Conservation (phyloP, 2,797 vertebrate genomes). For the Synanceia verrucosa region DNA sequence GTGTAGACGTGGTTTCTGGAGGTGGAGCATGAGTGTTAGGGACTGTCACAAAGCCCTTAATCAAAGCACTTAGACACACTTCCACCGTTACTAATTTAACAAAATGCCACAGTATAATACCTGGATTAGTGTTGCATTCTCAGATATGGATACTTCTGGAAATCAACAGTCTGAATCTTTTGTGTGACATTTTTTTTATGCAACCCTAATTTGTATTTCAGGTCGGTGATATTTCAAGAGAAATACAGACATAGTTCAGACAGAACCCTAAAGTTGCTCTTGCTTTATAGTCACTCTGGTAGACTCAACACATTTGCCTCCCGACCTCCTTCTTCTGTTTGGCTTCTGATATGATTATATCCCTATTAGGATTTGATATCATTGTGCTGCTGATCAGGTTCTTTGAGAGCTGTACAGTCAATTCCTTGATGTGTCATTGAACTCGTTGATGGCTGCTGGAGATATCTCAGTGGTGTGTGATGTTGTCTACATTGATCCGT, state of each 20-base stretch:
- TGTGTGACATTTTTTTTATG: not conserved
- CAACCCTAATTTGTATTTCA: not conserved
- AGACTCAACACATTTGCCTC: too few relatives aligned
- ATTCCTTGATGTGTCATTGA: not conserved
- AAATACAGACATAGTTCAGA: not conserved
- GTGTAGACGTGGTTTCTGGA: not conserved
- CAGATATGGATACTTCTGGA: not conserved
- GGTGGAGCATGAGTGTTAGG: slow-evolving; percentile 4
- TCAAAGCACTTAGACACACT: slow-evolving; percentile 29
- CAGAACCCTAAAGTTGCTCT: not conserved
- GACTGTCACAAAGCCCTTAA: slow-evolving; percentile 56
- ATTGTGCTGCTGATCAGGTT: not conserved
- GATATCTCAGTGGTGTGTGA: not conserved
- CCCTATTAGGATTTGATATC: not conserved
- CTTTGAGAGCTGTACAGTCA: not conserved
- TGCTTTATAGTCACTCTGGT: not conserved
- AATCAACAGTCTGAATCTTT: not conserved
- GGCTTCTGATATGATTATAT: not conserved
- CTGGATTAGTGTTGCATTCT: not conserved
- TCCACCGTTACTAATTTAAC: not conserved
- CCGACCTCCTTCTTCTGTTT: not conserved
- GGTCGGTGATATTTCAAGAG: not conserved
- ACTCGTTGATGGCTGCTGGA: not conserved
- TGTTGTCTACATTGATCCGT: not conserved
- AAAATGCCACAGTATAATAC: not conserved